Percentiles rank a stretch among this genome's conserved stretches.
Evolutionary conservation across 2,797 vertebrate species (phyloP).

Genomic region (Tapera naevia): DNA sequence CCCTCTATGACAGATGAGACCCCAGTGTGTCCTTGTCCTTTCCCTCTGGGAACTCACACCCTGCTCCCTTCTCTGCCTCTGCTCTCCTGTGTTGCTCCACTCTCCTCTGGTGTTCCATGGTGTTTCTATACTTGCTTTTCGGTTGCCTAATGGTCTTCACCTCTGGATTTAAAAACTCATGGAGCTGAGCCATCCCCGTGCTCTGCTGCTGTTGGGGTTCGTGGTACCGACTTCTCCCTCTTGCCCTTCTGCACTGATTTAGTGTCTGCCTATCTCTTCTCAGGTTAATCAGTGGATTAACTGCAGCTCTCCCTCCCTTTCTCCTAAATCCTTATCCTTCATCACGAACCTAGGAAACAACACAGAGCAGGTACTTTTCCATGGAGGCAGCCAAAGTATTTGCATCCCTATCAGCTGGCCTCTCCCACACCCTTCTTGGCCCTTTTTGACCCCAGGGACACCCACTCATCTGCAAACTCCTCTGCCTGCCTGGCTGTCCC

Average conservation of each 20-base stretch:
- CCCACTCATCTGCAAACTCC: background rate
- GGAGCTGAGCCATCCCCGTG: fast-evolving
- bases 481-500: background rate
- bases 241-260: conserved; percentile 5
- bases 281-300: conserved; percentile 65
- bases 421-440: background rate
- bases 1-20: background rate
- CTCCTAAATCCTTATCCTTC: conserved; percentile 61
- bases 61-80: background rate
- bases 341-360: conserved; percentile 56
- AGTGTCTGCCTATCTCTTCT: background rate
- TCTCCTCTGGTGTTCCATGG: fast-evolving
- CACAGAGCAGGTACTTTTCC: conserved; percentile 62
- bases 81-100: background rate
- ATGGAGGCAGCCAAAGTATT: conserved; percentile 35
- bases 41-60: background rate
- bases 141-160: background rate
- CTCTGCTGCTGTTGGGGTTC: background rate
- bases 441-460: background rate
- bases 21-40: background rate
- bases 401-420: background rate
- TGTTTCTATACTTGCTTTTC: background rate
- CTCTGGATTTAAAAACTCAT: background rate
- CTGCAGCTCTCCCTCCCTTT: conserved; percentile 38
- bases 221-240: background rate